Percentiles rank a stretch among this genome's conserved stretches.
Conservation (phyloP, 2,888 invertebrate species). For the Lissonota sp. region DNA sequence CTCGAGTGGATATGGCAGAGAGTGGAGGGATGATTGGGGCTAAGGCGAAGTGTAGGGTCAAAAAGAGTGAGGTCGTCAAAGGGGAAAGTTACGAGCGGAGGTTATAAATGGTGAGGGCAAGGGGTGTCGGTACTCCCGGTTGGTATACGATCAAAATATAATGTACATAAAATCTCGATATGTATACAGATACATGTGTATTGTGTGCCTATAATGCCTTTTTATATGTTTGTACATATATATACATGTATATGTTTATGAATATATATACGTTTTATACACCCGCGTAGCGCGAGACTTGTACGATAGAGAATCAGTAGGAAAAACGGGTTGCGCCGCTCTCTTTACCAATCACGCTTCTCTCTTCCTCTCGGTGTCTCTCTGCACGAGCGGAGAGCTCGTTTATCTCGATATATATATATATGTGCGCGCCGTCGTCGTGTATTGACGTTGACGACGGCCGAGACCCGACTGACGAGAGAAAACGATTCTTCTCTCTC, state of each 20-base stretch:
- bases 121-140: constrained; percentile 38
- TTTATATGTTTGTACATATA: background rate
- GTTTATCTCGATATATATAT: constrained; percentile 34
- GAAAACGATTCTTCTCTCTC: constrained; percentile 77
- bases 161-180: background rate
- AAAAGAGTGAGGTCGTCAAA: background rate
- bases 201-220: background rate
- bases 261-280: constrained; percentile 13
- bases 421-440: constrained; percentile 55
- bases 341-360: constrained; percentile 3
- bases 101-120: constrained; percentile 7
- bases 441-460: constrained; percentile 83
- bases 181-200: constrained; percentile 1
- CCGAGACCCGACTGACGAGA: constrained; percentile 82
- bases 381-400: background rate
- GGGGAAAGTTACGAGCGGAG: constrained; percentile 20
- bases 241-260: background rate
- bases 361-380: background rate
- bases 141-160: constrained; percentile 6
- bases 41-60: constrained; percentile 13
- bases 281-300: constrained; percentile 43
- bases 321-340: background rate
- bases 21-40: background rate
- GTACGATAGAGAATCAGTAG: constrained; percentile 46
- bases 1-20: too few relatives aligned